Evolutionary conservation across 2,888 invertebrate species (phyloP).

Genomic region (Dichetophora obliterata): DNA sequence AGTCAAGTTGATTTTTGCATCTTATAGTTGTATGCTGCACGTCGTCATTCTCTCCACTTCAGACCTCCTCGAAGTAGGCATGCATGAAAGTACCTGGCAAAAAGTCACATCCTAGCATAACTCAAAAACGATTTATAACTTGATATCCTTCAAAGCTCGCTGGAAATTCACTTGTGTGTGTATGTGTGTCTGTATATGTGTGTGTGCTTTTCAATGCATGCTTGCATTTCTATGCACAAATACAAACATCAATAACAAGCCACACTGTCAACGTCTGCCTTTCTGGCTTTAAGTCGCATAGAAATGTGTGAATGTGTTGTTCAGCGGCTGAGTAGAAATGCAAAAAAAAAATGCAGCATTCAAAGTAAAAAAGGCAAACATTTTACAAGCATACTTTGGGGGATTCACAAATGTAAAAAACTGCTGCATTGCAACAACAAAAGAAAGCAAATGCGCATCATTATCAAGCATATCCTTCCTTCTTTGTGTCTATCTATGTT

Average conservation of each 20-base stretch:
- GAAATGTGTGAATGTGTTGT: slow-evolving; percentile 9
- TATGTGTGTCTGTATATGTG: neutral
- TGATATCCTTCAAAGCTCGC: slow-evolving; percentile 26
- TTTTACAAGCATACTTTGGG: slow-evolving; percentile 33
- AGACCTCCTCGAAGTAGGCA: neutral
- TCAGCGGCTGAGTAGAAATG: slow-evolving; percentile 30
- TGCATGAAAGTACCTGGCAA: slow-evolving; percentile 14
- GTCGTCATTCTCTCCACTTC: neutral
- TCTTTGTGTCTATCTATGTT: neutral
- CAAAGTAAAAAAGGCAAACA: neutral
- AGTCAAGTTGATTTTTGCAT: slow-evolving; percentile 8
- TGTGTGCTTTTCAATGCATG: too few species aligned
- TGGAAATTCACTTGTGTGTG: neutral
- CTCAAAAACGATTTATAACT: slow-evolving; percentile 31
- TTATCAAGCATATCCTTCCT: slow-evolving; percentile 19
- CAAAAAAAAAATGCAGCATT: neutral
- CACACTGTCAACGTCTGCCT: slow-evolving; percentile 7
- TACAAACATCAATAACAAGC: slow-evolving; percentile 26
- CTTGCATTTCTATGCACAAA: slow-evolving; percentile 31
- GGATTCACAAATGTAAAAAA: slow-evolving; percentile 33
- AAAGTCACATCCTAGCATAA: slow-evolving; percentile 17
- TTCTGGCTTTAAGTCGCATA: neutral
- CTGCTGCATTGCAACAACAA: slow-evolving; percentile 34
- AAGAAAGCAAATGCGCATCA: slow-evolving; percentile 35
- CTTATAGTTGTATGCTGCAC: neutral